These are phyloP conservation scores for Garrulus glandarius DNA, from an alignment of 2,797 vertebrate species.

Conservation along the genomic window DNA sequence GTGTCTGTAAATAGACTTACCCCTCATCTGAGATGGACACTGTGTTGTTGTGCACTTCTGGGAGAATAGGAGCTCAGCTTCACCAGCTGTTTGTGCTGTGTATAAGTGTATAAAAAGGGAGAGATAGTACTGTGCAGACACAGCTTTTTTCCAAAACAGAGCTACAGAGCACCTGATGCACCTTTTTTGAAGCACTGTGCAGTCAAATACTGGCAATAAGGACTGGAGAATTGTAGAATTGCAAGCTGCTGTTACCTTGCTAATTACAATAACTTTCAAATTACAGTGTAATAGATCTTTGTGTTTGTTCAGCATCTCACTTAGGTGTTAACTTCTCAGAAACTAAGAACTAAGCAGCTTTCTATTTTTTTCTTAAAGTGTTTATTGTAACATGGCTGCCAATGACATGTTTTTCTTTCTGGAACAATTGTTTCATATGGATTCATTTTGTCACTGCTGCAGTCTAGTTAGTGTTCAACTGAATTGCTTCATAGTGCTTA, in stretches of 20 bases:
- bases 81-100: too few species aligned
- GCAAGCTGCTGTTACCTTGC: not conserved
- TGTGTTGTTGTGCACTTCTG: not conserved
- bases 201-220: not conserved
- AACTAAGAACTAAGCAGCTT: not conserved
- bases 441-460: not conserved
- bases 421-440: not conserved
- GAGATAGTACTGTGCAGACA: not conserved
- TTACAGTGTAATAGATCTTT: not conserved
- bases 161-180: not conserved
- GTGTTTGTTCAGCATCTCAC: not conserved
- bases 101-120: not conserved
- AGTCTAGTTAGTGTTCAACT: not conserved
- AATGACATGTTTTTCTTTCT: not conserved
- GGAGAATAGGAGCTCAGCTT: not conserved
- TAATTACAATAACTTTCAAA: not conserved
- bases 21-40: rapidly evolving
- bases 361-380: not conserved
- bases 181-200: not conserved
- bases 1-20: not conserved
- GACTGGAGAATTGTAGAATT: not conserved
- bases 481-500: not conserved
- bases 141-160: not conserved
- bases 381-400: not conserved
- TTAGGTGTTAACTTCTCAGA: not conserved